phyloP scores from a whole-genome alignment of 2,888 invertebrate genomes.

The Lasioglossum villosulum region DNA sequence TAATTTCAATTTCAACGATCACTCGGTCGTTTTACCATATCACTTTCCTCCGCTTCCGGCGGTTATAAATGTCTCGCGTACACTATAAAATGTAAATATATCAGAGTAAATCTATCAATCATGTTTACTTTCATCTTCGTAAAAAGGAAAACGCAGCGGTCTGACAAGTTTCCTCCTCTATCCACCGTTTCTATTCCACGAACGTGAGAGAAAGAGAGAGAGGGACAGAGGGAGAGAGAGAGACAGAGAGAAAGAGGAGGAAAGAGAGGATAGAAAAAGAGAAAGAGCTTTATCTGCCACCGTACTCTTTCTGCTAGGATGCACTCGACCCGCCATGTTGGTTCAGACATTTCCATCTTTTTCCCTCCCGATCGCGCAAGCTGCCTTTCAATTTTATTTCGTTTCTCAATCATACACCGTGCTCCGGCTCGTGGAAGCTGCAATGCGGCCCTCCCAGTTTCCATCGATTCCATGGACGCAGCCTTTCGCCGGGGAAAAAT shows the following conservation, averaged over 20 bases:
- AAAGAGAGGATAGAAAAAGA: background rate
- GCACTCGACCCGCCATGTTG: slow-evolving; percentile 62
- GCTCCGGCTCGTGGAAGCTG: slow-evolving; percentile 56
- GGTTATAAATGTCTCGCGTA: background rate
- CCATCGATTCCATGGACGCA: slow-evolving; percentile 43
- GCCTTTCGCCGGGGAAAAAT: slow-evolving; percentile 30
- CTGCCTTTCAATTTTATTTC: slow-evolving; percentile 69
- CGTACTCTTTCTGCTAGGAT: slow-evolving; percentile 60
- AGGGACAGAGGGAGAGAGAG: background rate
- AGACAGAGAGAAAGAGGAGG: background rate
- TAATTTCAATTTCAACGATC: background rate
- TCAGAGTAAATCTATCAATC: background rate
- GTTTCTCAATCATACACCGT: slow-evolving; percentile 61
- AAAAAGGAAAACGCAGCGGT: slow-evolving; percentile 19
- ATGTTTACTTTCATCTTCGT: background rate
- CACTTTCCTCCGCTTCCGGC: background rate
- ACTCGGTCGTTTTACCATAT: background rate
- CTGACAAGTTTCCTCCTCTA: slow-evolving; percentile 28
- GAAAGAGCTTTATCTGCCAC: slow-evolving; percentile 32
- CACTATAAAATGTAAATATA: slow-evolving; percentile 3
- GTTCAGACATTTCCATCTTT: slow-evolving; percentile 66
- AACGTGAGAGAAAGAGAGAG: background rate
- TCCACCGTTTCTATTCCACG: slow-evolving; percentile 27
- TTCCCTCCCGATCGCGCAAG: slow-evolving; percentile 42
- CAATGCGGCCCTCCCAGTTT: slow-evolving; percentile 51